These are phyloP conservation scores for Choristoneura fumiferana DNA, from an alignment of 1,140 invertebrate genomes.

Conservation along the genomic window DNA sequence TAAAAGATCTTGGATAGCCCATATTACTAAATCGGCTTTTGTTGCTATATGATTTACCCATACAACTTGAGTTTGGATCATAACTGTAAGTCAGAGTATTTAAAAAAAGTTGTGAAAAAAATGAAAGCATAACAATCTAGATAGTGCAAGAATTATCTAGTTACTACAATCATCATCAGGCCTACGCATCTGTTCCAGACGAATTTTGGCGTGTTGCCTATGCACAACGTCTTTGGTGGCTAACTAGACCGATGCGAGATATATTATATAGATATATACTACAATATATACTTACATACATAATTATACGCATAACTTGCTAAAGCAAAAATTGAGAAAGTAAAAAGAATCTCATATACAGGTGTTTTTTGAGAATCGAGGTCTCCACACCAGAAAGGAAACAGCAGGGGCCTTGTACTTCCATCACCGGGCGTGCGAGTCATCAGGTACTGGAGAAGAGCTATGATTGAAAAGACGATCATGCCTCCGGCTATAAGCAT, in stretches of 20 bases:
- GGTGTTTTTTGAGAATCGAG: constrained; percentile 44
- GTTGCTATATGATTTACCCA: constrained; percentile 53
- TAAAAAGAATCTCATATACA: constrained; percentile 46
- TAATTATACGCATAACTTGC: constrained; percentile 42
- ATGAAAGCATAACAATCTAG: too few relatives aligned
- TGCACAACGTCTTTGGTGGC: too few relatives aligned
- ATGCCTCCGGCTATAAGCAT: constrained; percentile 29
- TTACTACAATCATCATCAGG: too few relatives aligned
- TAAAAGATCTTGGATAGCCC: constrained; percentile 51
- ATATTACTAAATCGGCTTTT: constrained; percentile 55
- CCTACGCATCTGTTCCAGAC: too few relatives aligned
- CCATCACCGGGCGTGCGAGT: constrained; percentile 32
- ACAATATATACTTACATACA: constrained; percentile 43
- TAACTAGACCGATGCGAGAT: too few relatives aligned
- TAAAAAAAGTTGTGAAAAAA: too few relatives aligned
- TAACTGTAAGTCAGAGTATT: constrained; percentile 37
- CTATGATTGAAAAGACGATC: constrained; percentile 25
- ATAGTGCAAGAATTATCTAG: too few relatives aligned
- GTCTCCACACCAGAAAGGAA: constrained; percentile 48
- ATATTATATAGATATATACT: not conserved
- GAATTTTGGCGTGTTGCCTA: too few relatives aligned
- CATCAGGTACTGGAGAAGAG: constrained; percentile 33
- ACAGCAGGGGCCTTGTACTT: constrained; percentile 39
- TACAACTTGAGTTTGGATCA: constrained; percentile 55
- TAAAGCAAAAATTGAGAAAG: constrained; percentile 38